Evolutionary conservation across 2,797 vertebrate species (phyloP).

Genomic region (Onychomys leucogaster): DNA sequence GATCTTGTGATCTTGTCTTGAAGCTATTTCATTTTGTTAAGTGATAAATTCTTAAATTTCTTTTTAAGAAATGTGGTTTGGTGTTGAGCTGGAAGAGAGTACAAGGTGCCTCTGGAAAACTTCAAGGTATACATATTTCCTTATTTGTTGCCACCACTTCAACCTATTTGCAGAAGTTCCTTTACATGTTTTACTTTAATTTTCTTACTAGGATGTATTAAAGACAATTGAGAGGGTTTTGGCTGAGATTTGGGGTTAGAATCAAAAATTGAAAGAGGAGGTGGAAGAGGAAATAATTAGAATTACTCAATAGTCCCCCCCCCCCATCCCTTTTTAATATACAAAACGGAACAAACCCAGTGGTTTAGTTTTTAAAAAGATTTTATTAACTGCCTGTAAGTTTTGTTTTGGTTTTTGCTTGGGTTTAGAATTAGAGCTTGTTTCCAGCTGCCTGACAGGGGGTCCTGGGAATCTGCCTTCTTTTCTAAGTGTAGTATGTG

Average conservation of each 20-base stretch:
- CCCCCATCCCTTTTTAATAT: neutral
- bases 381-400: neutral
- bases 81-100: slow-evolving; percentile 99
- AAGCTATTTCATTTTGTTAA: slow-evolving; percentile 46
- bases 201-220: slow-evolving; percentile 33
- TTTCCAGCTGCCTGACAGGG: neutral
- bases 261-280: neutral
- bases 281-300: neutral
- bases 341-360: neutral
- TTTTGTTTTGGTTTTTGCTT: neutral
- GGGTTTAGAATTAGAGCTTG: neutral
- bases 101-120: slow-evolving; percentile 99
- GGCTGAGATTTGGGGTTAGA: slow-evolving; percentile 10
- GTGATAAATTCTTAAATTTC: slow-evolving; percentile 42
- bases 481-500: neutral
- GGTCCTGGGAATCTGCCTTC: neutral
- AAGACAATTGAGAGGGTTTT: neutral
- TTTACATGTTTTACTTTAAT: neutral
- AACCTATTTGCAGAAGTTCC: neutral
- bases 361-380: neutral
- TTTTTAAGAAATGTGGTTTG: slow-evolving; percentile 97
- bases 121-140: slow-evolving; percentile 93
- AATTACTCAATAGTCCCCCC: neutral
- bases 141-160: slow-evolving; percentile 32
- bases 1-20: slow-evolving; percentile 3